These are phyloP conservation scores for Sitta europaea DNA, from an alignment of 2,113 vertebrate species.

Conservation along the genomic window DNA sequence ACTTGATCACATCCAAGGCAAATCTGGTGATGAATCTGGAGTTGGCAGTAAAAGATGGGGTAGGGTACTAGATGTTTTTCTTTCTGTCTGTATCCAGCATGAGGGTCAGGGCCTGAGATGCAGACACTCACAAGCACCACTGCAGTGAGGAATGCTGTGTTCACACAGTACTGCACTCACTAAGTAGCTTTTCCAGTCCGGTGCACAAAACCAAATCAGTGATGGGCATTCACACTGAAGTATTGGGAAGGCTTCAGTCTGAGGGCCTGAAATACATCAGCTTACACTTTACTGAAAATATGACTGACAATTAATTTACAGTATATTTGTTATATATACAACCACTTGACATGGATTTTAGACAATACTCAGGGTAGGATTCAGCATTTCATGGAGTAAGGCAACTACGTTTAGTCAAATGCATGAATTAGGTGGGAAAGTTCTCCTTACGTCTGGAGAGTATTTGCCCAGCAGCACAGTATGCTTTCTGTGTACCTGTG, in stretches of 20 bases:
- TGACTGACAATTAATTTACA: background rate
- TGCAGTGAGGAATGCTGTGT: background rate
- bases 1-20: background rate
- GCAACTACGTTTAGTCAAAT: background rate
- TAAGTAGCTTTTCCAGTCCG: background rate
- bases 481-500: background rate
- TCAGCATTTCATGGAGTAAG: background rate
- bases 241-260: background rate
- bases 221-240: background rate
- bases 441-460: background rate
- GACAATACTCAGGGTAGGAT: background rate
- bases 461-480: background rate
- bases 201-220: background rate
- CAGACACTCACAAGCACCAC: background rate
- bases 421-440: background rate
- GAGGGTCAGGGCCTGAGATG: background rate
- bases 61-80: background rate
- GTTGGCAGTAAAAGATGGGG: background rate
- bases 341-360: background rate
- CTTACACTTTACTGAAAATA: background rate
- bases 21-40: background rate
- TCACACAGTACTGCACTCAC: background rate
- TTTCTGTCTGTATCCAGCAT: background rate
- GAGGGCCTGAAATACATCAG: background rate
- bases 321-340: background rate